A percentile compares a stretch with the other conserved stretches of the same genome.
phyloP scores from a whole-genome alignment of 2,113 vertebrate species.

The Oryzias curvinotus region DNA sequence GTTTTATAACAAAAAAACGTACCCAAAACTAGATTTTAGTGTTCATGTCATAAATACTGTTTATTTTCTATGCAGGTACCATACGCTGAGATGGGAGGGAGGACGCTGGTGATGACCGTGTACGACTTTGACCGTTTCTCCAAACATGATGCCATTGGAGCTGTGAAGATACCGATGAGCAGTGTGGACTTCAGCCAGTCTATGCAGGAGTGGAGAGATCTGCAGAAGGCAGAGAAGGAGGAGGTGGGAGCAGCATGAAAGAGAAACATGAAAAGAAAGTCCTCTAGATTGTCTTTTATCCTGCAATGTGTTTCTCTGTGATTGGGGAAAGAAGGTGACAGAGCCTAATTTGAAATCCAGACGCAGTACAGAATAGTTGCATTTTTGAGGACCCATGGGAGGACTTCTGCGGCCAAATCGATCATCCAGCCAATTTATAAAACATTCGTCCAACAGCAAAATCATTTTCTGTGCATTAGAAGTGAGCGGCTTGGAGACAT shows the following conservation, averaged over 20 bases:
- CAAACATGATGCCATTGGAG: constrained; percentile 96
- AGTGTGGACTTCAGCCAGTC: constrained; percentile 94
- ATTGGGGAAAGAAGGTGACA: background rate
- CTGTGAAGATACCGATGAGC: constrained; percentile 93
- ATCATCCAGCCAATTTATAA: background rate
- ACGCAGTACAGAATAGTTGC: background rate
- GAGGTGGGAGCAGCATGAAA: constrained; percentile 80
- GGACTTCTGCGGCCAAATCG: background rate
- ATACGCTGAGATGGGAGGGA: constrained; percentile 92
- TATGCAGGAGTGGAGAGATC: constrained; percentile 94
- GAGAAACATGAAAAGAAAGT: background rate
- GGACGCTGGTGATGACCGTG: constrained; percentile 92
- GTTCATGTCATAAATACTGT: background rate
- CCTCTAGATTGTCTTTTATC: no score
- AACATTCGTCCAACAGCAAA: background rate
- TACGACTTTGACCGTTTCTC: constrained; percentile 97
- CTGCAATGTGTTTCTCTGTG: no score
- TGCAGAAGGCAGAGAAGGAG: constrained; percentile 96
- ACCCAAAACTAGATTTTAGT: background rate
- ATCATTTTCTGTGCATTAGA: constrained; percentile 68
- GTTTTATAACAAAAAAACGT: background rate
- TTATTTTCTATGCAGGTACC: constrained; percentile 77
- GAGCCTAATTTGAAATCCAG: background rate
- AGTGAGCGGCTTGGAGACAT: constrained; percentile 92
- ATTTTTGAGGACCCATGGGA: background rate